Evolutionary conservation across 2,113 vertebrate species (phyloP).

Genomic region (Etheostoma cragini): DNA sequence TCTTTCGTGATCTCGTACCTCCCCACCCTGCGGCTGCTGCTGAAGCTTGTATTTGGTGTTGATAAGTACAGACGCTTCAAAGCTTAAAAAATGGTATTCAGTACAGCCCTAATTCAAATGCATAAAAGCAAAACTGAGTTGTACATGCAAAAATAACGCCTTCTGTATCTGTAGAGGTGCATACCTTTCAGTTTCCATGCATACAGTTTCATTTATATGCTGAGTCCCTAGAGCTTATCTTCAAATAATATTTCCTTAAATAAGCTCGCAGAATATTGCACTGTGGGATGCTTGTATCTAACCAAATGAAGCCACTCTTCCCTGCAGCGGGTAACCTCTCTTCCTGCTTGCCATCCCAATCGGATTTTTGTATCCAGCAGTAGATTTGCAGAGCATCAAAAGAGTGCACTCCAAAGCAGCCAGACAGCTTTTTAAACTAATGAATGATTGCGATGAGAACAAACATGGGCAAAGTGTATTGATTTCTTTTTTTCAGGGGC

Average conservation of each 20-base stretch:
- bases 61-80: no score
- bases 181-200: slow-evolving; percentile 10
- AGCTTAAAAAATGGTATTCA: no score
- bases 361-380: slow-evolving; percentile 33
- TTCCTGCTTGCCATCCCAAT: neutral
- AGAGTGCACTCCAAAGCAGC: slow-evolving; percentile 15
- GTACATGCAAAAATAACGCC: neutral
- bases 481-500: slow-evolving; percentile 52
- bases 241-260: neutral
- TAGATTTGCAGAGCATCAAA: slow-evolving; percentile 39
- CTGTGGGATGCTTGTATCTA: neutral
- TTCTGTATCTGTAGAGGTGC: neutral
- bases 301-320: slow-evolving; percentile 15
- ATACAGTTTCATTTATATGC: neutral
- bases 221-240: neutral
- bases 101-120: neutral
- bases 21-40: no score
- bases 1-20: no score
- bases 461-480: slow-evolving; percentile 59
- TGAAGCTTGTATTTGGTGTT: no score
- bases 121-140: neutral
- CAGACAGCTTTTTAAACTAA: slow-evolving; percentile 63
- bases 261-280: slow-evolving; percentile 24
- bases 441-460: slow-evolving; percentile 60
- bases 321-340: slow-evolving; percentile 15